These are phyloP conservation scores for Abrostola triplasia DNA, from an alignment of 2,888 invertebrate genomes.

Conservation along the genomic window DNA sequence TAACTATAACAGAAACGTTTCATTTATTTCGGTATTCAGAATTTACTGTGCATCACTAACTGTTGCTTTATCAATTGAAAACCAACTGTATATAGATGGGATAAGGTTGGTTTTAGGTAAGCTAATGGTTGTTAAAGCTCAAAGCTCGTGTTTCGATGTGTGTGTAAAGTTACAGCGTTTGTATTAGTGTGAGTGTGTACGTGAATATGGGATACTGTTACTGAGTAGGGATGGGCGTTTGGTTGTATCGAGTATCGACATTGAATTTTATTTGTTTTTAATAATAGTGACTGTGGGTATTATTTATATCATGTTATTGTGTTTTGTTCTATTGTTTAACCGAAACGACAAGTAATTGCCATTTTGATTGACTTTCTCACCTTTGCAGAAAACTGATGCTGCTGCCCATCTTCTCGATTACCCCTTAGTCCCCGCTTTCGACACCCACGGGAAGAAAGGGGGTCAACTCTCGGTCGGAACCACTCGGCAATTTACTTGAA, in stretches of 20 bases:
- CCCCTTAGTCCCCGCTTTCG: too few relatives aligned
- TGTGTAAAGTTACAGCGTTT: conserved; percentile 49
- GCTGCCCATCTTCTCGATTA: too few relatives aligned
- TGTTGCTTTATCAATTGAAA: conserved; percentile 9
- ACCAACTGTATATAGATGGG: rapidly evolving
- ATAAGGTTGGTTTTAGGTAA: conserved; percentile 34
- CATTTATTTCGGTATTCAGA: conserved; percentile 52
- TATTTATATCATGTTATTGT: not conserved
- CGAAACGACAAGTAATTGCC: too few relatives aligned
- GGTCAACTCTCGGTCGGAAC: too few relatives aligned
- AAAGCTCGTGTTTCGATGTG: conserved; percentile 56
- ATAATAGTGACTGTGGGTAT: not conserved
- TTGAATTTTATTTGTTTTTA: not conserved
- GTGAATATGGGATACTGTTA: conserved; percentile 58
- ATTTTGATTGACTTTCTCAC: too few relatives aligned
- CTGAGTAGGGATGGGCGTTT: conserved; percentile 52
- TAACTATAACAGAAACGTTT: conserved; percentile 42
- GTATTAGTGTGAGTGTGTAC: conserved; percentile 49
- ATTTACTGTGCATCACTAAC: conserved; percentile 44
- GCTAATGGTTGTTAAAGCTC: conserved; percentile 51
- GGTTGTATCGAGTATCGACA: conserved; percentile 33
- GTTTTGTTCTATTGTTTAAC: not conserved
- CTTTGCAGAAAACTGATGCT: too few relatives aligned
- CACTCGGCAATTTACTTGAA: too few relatives aligned
- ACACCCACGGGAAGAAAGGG: too few relatives aligned